Conservation (phyloP, 2,888 invertebrate species). For the Pegoplata infirma region DNA sequence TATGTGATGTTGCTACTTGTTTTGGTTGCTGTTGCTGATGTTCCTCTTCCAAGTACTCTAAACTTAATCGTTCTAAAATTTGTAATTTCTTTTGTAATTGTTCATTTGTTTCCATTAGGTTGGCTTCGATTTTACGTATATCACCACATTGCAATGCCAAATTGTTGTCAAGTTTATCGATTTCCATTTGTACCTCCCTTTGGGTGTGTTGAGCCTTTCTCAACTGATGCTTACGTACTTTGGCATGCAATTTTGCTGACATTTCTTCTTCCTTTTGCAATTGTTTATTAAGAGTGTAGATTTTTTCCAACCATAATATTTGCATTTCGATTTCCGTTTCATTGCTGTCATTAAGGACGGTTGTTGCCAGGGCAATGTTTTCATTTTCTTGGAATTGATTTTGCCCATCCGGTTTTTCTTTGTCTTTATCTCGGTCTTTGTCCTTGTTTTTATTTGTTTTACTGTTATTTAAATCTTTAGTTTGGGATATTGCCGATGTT, state of each 20-base stretch:
- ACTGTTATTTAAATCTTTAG: conserved; percentile 65
- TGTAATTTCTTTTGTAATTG: conserved; percentile 80
- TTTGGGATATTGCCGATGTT: background rate
- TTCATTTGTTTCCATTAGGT: conserved; percentile 79
- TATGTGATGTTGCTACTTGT: background rate
- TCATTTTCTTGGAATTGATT: background rate
- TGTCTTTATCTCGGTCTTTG: background rate
- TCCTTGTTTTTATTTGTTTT: conserved; percentile 74
- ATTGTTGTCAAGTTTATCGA: conserved; percentile 79
- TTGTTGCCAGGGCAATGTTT: background rate
- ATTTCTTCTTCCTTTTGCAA: conserved; percentile 86
- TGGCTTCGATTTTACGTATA: conserved; percentile 80
- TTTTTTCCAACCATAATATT: conserved; percentile 85
- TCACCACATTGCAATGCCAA: conserved; percentile 79
- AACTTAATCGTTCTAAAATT: conserved; percentile 80
- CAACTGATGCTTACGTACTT: conserved; percentile 81
- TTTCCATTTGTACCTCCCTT: conserved; percentile 71
- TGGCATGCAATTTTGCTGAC: conserved; percentile 83
- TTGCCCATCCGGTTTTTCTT: conserved; percentile 17
- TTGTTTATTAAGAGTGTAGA: conserved; percentile 85
- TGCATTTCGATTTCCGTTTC: conserved; percentile 75
- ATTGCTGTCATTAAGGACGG: conserved; percentile 18
- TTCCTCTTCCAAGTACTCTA: conserved; percentile 76
- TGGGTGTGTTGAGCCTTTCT: conserved; percentile 71
- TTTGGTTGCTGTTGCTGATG: conserved; percentile 29